A percentile compares a stretch with the other conserved stretches of the same genome.
These are phyloP conservation scores for Bombus affinis DNA, from an alignment of 1,140 invertebrate species.

Conservation along the genomic window DNA sequence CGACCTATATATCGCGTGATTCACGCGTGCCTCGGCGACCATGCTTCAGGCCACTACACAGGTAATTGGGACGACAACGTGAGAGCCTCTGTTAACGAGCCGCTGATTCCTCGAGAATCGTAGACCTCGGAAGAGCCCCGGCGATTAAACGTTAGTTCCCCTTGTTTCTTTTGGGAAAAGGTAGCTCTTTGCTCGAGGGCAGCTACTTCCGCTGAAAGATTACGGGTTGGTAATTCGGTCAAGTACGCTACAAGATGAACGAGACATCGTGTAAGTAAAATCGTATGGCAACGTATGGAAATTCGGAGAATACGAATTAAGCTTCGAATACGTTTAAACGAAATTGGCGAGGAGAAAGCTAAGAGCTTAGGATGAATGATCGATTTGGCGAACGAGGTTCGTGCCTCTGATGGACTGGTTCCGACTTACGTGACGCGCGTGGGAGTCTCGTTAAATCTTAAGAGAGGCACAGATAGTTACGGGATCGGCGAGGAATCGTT, in stretches of 20 bases:
- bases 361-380: background rate
- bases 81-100: background rate
- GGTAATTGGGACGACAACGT: conserved; percentile 4
- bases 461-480: conserved; percentile 18
- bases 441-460: conserved; percentile 42
- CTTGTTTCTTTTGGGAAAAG: background rate
- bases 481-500: conserved; percentile 31
- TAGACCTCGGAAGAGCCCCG: background rate
- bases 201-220: conserved; percentile 10
- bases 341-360: background rate
- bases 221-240: conserved; percentile 34
- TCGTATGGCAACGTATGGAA: background rate
- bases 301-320: background rate
- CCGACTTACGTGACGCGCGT: conserved; percentile 51
- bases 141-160: background rate
- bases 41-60: background rate
- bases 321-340: background rate
- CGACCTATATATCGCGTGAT: conserved; percentile 40
- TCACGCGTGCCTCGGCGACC: conserved; percentile 17
- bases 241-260: conserved; percentile 18
- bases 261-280: too few relatives aligned
- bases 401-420: conserved; percentile 1
- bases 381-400: conserved; percentile 7
- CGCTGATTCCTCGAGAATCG: background rate
- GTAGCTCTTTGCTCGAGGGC: conserved; percentile 24